Base-by-base conservation (phyloP, 2,113 vertebrate genomes). In the Nanorana parkeri region DNA sequence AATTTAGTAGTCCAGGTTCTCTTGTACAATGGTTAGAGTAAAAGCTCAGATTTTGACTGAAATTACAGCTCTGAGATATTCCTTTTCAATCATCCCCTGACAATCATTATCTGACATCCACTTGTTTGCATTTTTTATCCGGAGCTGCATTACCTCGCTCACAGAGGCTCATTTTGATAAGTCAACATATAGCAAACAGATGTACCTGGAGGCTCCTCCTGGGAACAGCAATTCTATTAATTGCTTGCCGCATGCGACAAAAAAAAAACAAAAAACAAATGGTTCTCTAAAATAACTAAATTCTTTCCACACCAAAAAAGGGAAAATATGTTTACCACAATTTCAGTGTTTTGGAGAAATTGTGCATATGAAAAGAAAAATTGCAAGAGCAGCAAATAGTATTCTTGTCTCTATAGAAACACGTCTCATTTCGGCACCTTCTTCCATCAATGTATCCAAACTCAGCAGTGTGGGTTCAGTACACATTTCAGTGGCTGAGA, bases 211-310 rank as follows among this genome's bases (percentile, higher is more conserved):
- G 29, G 15, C 2, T 54, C 65, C 77, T 28, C 28, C 65, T 67
- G 64, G 77, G 77, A 68, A 19, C 64, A 68, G 32, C 65, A 58
- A 79, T 79, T 79, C 28, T 26, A 68, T 79, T 79, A 79, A 79
- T 68, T 68, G 77, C 55, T n/a, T 54, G 23, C 5, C 68, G 52
- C 24, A 60, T 79, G 41, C 32, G 65, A 78, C 51, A 67, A 78
- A 68, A 54, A 68, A 28, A 79, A 54, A 79, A 54, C 58, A 26
- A 68, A 79, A 68, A 29, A 68, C 20, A 79, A 54, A 79, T 68
- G 65, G 3, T 56, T 68, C 65, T 52, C 16, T 58, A 78, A 78
- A 78, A 67, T 36, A 67, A 15, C 24, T 21, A 20, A 67, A 55
- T 78, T 66, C 55, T 67, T 78, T 78, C 47, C 41, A 78, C 26